Percentiles rank a stretch among this genome's conserved stretches.
Conservation (phyloP, 2,113 vertebrate genomes). For the Sarotherodon lohbergeri region DNA sequence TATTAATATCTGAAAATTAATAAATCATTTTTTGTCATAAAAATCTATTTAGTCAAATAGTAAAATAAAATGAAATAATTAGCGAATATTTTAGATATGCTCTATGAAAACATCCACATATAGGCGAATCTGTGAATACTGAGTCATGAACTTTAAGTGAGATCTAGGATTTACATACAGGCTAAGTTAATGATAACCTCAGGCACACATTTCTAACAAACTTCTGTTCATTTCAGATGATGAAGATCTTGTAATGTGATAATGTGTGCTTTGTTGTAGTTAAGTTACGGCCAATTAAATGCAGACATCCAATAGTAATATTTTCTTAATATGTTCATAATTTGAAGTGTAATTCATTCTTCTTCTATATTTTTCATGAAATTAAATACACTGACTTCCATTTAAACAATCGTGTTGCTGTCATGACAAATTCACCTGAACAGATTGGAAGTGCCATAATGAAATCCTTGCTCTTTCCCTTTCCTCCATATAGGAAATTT, state of each 20-base stretch:
- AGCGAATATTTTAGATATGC: neutral
- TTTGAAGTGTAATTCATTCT: neutral
- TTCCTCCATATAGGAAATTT: conserved; percentile 72
- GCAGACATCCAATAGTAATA: neutral
- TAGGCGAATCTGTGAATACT: neutral
- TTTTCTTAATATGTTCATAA: neutral
- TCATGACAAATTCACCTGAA: conserved; percentile 27
- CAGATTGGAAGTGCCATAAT: conserved; percentile 71
- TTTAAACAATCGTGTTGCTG: neutral
- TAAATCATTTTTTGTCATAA: neutral
- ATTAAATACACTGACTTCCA: neutral
- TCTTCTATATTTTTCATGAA: neutral
- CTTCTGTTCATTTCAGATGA: neutral
- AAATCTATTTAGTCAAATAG: neutral
- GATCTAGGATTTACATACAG: neutral
- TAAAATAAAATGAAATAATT: neutral
- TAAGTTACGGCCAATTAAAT: neutral
- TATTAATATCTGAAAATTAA: neutral
- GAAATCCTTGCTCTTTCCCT: conserved; percentile 70
- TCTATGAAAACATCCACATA: neutral
- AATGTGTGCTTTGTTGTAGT: neutral
- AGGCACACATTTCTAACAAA: neutral
- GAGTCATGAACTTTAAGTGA: neutral
- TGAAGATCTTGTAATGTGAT: neutral
- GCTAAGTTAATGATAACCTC: neutral